These are phyloP conservation scores for Tinea semifulvella DNA, from an alignment of 2,888 invertebrate species.

Conservation along the genomic window DNA sequence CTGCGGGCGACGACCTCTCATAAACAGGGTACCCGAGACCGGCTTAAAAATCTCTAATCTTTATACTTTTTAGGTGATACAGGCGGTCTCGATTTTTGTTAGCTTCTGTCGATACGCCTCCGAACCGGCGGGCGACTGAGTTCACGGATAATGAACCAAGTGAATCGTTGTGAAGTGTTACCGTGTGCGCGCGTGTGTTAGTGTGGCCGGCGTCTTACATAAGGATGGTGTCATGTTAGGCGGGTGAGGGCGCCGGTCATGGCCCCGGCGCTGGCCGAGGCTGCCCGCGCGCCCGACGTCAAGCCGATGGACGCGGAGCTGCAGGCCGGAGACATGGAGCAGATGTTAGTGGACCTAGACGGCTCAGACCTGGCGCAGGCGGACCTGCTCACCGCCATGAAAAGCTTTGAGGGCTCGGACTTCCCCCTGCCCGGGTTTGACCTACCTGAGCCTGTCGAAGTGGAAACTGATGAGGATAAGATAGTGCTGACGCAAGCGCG, in stretches of 20 bases:
- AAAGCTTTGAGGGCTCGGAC: slow-evolving; percentile 48
- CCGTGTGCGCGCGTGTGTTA: slow-evolving; percentile 29
- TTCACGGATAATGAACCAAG: slow-evolving; percentile 29
- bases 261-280: slow-evolving; percentile 93
- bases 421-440: slow-evolving; percentile 54
- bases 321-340: slow-evolving; percentile 70
- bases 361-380: slow-evolving; percentile 68
- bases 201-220: slow-evolving; percentile 41
- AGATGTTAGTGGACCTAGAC: slow-evolving; percentile 69
- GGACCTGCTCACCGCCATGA: slow-evolving; percentile 74
- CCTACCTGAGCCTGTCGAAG: slow-evolving; percentile 59
- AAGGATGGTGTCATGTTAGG: slow-evolving; percentile 43
- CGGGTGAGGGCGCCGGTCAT: slow-evolving; percentile 72
- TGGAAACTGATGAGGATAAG: slow-evolving; percentile 62
- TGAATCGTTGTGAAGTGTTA: slow-evolving; percentile 22
- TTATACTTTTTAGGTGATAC: slow-evolving; percentile 53
- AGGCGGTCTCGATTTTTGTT: slow-evolving; percentile 32
- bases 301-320: slow-evolving; percentile 66
- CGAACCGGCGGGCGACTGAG: slow-evolving; percentile 53
- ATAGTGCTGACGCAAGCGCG: slow-evolving; percentile 65
- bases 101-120: slow-evolving; percentile 28
- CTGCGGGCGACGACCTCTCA: slow-evolving; percentile 19
- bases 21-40: slow-evolving; percentile 23
- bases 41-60: slow-evolving; percentile 45
- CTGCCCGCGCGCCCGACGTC: slow-evolving; percentile 45